Percentiles rank a stretch among this genome's conserved stretches.
Conservation (phyloP, 2,797 vertebrate genomes). For the Basileuterus tristriatus region DNA sequence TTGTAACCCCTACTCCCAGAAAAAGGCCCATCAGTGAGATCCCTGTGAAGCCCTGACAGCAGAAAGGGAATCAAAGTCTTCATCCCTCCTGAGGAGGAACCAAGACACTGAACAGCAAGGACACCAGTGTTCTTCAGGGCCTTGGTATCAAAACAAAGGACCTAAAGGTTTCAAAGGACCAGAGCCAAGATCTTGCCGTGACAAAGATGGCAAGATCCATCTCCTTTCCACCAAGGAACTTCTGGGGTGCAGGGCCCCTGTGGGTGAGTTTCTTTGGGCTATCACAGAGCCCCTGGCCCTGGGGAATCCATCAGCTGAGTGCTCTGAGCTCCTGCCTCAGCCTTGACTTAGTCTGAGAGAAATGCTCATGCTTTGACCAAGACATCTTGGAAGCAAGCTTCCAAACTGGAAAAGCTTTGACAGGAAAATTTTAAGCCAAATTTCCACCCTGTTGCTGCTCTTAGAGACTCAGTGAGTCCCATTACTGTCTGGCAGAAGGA, state of each 20-base stretch:
- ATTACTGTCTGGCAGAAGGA: conserved; percentile 47
- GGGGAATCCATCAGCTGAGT: neutral
- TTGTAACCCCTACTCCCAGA: neutral
- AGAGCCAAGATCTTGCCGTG: neutral
- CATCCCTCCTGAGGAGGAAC: neutral
- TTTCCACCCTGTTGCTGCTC: neutral
- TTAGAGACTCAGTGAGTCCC: neutral
- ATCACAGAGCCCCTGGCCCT: neutral
- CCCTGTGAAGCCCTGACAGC: neutral
- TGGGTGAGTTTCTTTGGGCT: neutral
- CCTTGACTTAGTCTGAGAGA: neutral
- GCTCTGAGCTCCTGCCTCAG: neutral
- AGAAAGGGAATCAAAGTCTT: neutral
- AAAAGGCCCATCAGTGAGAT: neutral
- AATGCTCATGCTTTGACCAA: neutral
- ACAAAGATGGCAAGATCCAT: neutral
- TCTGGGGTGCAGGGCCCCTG: neutral
- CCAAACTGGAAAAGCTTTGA: neutral
- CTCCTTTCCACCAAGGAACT: neutral
- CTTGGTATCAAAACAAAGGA: neutral
- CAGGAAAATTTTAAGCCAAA: neutral
- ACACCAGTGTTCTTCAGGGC: neutral
- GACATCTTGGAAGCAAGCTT: neutral
- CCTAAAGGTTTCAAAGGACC: neutral
- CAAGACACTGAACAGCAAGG: fast-evolving